Evolutionary conservation across 2,888 invertebrate species (phyloP), one percentile per base, ranked within the genome.

Genomic region (Volucella inflata): DNA sequence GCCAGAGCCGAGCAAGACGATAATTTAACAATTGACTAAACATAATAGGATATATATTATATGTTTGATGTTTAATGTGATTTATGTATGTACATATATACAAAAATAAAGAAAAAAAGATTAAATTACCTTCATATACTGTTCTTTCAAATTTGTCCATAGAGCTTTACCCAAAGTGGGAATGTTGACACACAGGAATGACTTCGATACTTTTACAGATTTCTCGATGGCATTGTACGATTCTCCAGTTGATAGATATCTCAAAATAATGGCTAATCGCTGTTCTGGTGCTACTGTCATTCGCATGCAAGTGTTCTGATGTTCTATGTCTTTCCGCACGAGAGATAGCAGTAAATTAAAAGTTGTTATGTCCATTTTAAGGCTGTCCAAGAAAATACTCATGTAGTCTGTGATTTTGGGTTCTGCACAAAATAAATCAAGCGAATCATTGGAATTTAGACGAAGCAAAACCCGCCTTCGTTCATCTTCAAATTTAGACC

Each of bases 361-460:
- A 0, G 84, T 84, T 16, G 17, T 60, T 44, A 84, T 84, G 21
- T 84, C 84, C 65, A 84, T 21, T 55, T 84, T 84, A 0, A 84
- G 51, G 4, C 75, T 53, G 17, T 84, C 84, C 55, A 84, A 59
- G n/a, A 84, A 84, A 0, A 84, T 53, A 57, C 75, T 80, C 84
- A 84, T 84, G 17, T 84, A 84, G 36, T 84, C 84, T 6, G 84
- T 84, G 10, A 84, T 84, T 46, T 84, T 84, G 0, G 84, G 84
- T 36, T 84, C 84, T 1, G 65, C 84, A 10, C 80, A 80, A 9
- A 84, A 60, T 10, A 75, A 46, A 1, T 84, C 84, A 2, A 80
- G 8, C 1, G 84, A 75, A 44, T 84, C 84, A 4, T 16, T 60
- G 0, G 84, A 60, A 16, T 57, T 80, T 0, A 84, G 14, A 2